Percentiles rank a stretch among this genome's conserved stretches.
These are phyloP conservation scores for Callyntrura guangdongensis DNA, from an alignment of 2,888 invertebrate species.

Conservation along the genomic window DNA sequence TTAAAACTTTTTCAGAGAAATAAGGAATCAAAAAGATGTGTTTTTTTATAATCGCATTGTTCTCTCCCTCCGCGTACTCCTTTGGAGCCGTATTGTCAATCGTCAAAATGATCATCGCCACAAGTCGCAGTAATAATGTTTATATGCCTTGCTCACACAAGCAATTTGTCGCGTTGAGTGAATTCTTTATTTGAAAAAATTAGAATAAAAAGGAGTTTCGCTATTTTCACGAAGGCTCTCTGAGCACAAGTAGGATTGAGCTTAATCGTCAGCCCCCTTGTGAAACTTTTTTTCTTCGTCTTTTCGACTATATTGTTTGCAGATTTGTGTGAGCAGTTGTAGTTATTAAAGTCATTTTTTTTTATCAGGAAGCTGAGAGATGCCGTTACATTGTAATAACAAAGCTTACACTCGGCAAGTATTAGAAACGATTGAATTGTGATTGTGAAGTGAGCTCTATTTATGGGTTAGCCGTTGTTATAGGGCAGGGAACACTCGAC, in stretches of 20 bases:
- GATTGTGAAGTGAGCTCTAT: not conserved
- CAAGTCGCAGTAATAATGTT: slow-evolving; percentile 7
- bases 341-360: not conserved
- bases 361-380: slow-evolving; percentile 26
- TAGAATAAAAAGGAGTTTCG: slow-evolving; percentile 19
- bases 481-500: not conserved
- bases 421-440: not conserved
- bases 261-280: not conserved
- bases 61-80: not conserved
- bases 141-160: slow-evolving; percentile 4
- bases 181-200: slow-evolving; percentile 17
- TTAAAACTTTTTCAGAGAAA: not conserved
- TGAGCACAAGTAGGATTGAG: not conserved
- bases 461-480: not conserved
- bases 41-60: slow-evolving; percentile 31
- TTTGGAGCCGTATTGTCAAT: not conserved
- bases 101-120: slow-evolving; percentile 3
- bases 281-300: slow-evolving; percentile 24
- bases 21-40: slow-evolving; percentile 7
- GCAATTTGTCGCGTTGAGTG: slow-evolving; percentile 18
- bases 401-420: not conserved
- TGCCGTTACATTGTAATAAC: slow-evolving; percentile 2
- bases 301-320: slow-evolving; percentile 25
- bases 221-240: not conserved
- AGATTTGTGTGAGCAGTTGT: too few relatives aligned